Conservation (phyloP, 2,113 vertebrate species). For the Sigmodon hispidus region DNA sequence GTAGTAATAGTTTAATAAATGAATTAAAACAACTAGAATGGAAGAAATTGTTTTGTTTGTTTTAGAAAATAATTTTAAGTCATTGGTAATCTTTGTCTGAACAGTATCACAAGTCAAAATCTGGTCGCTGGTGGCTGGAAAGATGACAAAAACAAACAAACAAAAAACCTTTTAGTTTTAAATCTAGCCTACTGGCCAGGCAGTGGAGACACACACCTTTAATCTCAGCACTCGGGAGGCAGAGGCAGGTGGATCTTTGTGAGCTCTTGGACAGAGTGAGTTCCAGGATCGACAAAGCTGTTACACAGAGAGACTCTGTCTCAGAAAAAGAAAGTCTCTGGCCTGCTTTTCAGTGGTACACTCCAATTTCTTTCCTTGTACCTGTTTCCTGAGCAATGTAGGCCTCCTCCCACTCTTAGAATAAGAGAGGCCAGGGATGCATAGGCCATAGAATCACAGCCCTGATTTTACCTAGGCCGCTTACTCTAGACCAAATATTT, state of each 20-base stretch:
- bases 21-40: not conserved
- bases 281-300: too few species aligned
- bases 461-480: not conserved
- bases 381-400: not conserved
- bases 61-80: not conserved
- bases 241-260: not conserved
- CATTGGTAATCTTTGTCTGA: not conserved
- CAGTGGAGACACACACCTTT: not conserved
- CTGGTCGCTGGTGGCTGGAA: too few species aligned
- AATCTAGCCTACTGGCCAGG: not conserved
- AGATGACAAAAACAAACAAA: not conserved
- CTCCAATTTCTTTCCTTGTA: not conserved
- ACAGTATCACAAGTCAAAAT: not conserved
- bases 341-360: not conserved
- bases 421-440: not conserved
- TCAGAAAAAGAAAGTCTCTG: not conserved
- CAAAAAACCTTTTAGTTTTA: not conserved
- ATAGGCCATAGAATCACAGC: not conserved
- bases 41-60: not conserved
- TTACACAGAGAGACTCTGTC: not conserved
- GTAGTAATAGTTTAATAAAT: constrained; percentile 44
- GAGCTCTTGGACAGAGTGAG: not conserved
- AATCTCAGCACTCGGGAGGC: not conserved
- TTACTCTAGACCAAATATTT: not conserved
- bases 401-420: not conserved